Evolutionary conservation across 2,888 invertebrate species (phyloP), one percentile per base, ranked within the genome.

Genomic region (Macaria notata): DNA sequence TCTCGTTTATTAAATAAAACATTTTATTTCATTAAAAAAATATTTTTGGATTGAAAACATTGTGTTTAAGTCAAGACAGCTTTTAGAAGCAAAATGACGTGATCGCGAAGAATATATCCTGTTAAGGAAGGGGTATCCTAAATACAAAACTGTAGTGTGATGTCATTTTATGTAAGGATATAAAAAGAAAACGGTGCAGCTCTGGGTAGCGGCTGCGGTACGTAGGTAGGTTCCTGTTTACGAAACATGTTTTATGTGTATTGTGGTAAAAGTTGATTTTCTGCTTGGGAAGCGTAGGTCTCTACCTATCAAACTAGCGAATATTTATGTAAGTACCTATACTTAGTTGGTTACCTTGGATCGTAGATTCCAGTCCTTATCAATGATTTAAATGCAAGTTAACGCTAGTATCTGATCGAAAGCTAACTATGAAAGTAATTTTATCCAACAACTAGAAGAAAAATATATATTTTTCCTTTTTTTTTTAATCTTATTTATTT

Each of bases 261-360:
- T 83, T 85, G 84, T 83, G 76, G 87, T 89, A 88, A 88, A 88
- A 88, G 88, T 88, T 87, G 88, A 82, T 83, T 87, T 84, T 83
- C 82, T 79, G 73, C 83, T 81, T 73, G 73, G 80, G 84, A 85
- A 85, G 80, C 76, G 73, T 73, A 77, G 63, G 68, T 75, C 80
- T n/a, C n/a, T n/a, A n/a, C n/a, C n/a, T 71, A 71, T 72, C 72
- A 77, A 76, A 67, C 62, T 69, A 56, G 62, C 39, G 44, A 55
- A 46, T 47, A 42, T n/a, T n/a, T 44, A 31, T 45, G 41, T 48
- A 61, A 74, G n/a, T n/a, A n/a, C n/a, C n/a, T n/a, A 19, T 19
- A 19, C 19, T 19, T 19, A 19, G 19, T 19, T 19, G 19, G 19
- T 19, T 19, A 72, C 79, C 79, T 82, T 85, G 79, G 76, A 71